Conservation (phyloP, 2,888 invertebrate species). For the Noctua janthina region DNA sequence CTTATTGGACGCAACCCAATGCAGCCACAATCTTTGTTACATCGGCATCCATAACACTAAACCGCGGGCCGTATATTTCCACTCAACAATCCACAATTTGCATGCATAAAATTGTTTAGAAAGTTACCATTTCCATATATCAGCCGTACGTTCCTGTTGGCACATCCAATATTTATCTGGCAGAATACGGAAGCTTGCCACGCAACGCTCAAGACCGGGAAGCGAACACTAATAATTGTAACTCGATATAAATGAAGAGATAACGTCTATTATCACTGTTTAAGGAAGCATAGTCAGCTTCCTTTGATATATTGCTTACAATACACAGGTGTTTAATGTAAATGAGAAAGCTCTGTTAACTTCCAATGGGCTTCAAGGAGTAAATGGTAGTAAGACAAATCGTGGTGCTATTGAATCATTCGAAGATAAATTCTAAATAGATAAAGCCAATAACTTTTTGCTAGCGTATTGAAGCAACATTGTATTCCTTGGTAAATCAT, state of each 20-base stretch:
- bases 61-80: slow-evolving; percentile 56
- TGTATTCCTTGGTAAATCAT: background rate
- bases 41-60: slow-evolving; percentile 50
- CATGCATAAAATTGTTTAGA: slow-evolving; percentile 68
- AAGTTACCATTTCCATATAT: slow-evolving; percentile 69
- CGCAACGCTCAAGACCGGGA: slow-evolving; percentile 78
- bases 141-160: slow-evolving; percentile 69
- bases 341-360: slow-evolving; percentile 61
- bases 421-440: slow-evolving; percentile 14
- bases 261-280: slow-evolving; percentile 83
- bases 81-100: slow-evolving; percentile 67
- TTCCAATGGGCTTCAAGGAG: slow-evolving; percentile 45
- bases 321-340: slow-evolving; percentile 68
- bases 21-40: slow-evolving; percentile 57
- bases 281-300: slow-evolving; percentile 82
- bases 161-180: slow-evolving; percentile 74
- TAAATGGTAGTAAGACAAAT: slow-evolving; percentile 40
- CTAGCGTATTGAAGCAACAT: background rate
- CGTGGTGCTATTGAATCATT: slow-evolving; percentile 16
- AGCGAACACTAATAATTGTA: slow-evolving; percentile 84
- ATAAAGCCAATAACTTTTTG: background rate
- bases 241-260: slow-evolving; percentile 85
- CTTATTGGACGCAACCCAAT: slow-evolving; percentile 24
- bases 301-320: slow-evolving; percentile 73
- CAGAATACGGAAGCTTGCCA: slow-evolving; percentile 78